Evolutionary conservation across 1,140 invertebrate genomes (phyloP), one percentile per base, ranked within the genome.

Genomic region (Ostrea denselamellosa): DNA sequence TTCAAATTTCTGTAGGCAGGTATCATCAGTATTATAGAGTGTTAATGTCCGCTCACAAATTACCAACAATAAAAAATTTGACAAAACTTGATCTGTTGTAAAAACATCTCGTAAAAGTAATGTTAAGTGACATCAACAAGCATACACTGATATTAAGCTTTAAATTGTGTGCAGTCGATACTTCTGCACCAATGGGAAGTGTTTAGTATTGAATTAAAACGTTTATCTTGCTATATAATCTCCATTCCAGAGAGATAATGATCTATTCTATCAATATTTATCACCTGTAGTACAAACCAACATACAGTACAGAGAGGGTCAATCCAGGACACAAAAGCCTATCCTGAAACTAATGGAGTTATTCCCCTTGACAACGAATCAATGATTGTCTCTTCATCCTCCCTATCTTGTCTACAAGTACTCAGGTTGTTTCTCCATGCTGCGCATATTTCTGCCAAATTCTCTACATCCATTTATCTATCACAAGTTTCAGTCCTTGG

Each of bases 1-100:
- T 4, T 77, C 68, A 25, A 14, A 25, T 77, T 4, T 77, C 68
- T 17, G 25, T 77, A 34, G 68, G 68, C 68, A 77, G 68, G 28
- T 77, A 28, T 44, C 68, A 34, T 77, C 28, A 77, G 28, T 77
- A 77, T 34, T 77, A 34, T 12, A 77, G 12, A 77, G 68, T 28
- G 68, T 34, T 77, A 44, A 77, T 77, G 68, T 28, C 22, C 25
- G 25, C 68, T 77, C 68, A 77, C 9, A 77, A 77, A 77, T 77
- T 77, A 77, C 14, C 25, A 62, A 62, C 56, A 19, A 62, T 77
- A 14, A 77, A 12, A 77, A 34, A 77, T 28, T 34, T 10, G 0
- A 17, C 58, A 14, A 17, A 19, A n/a, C 10, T 28, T 77, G 68
- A 77, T 77, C 68, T 77, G 25, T 77, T 17, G 28, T 77, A 34